A percentile compares a stretch with the other conserved stretches of the same genome.
Conservation (phyloP, 2,888 invertebrate genomes). For the Ichneumoninae sp. region DNA sequence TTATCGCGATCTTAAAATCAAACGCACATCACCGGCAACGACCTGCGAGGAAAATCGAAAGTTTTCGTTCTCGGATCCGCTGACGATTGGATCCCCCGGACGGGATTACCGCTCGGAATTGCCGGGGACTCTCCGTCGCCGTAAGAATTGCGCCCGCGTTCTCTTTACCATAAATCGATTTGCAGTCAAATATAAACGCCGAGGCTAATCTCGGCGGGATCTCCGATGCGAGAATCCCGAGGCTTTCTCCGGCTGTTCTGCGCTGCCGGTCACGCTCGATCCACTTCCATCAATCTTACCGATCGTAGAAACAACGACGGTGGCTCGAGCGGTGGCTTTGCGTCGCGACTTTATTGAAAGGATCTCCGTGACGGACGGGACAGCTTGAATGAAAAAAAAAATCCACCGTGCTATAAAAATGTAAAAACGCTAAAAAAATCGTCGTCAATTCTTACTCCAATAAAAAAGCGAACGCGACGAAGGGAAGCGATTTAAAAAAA, state of each 20-base stretch:
- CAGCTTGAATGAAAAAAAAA: not conserved
- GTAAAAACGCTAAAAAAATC: not conserved
- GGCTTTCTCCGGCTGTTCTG: constrained; percentile 12
- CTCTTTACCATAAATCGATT: constrained; percentile 38
- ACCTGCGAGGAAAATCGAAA: not conserved
- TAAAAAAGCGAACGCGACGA: not conserved
- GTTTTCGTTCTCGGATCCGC: constrained; percentile 4
- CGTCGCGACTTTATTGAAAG: constrained; percentile 12
- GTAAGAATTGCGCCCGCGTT: constrained; percentile 13
- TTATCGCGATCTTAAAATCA: not conserved
- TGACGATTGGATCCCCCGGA: constrained; percentile 5
- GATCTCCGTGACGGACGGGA: not conserved
- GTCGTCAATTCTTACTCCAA: no score
- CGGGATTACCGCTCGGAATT: constrained; percentile 12
- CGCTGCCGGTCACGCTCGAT: constrained; percentile 35
- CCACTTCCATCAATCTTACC: constrained; percentile 31
- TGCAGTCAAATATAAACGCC: constrained; percentile 40
- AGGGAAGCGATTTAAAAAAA: not conserved
- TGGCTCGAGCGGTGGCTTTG: not conserved
- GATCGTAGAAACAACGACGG: not conserved
- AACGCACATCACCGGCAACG: not conserved
- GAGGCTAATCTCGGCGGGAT: constrained; percentile 6
- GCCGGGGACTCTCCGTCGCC: not conserved
- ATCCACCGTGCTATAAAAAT: not conserved
- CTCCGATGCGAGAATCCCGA: not conserved